These are phyloP conservation scores for Geodia barretti DNA, from an alignment of 37 sponge, comb jelly and placozoan species.

Conservation along the genomic window DNA sequence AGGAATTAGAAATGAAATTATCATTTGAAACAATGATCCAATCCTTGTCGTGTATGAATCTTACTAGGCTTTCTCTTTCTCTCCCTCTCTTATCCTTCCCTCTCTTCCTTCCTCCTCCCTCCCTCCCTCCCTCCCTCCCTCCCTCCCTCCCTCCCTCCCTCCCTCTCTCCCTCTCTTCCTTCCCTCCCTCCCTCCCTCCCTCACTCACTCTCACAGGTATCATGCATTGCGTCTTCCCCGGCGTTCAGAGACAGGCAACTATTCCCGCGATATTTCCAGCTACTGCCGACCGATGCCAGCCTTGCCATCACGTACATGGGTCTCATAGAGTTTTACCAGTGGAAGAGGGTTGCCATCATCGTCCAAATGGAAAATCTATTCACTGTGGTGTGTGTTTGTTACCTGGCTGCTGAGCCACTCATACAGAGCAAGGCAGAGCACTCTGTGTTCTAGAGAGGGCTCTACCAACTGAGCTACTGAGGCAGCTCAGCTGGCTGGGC, in stretches of 20 bases:
- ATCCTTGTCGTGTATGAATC: no score
- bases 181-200: background rate
- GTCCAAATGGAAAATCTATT: conserved; percentile 20
- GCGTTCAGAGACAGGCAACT: background rate
- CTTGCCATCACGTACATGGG: background rate
- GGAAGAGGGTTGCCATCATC: conserved; percentile 13
- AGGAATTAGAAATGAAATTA: no score
- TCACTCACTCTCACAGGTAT: conserved; percentile 6
- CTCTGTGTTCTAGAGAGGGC: no score
- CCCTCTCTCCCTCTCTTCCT: background rate
- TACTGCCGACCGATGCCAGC: conserved; percentile 7
- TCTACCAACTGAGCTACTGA: no score
- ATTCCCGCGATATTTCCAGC: conserved; percentile 8
- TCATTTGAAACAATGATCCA: no score
- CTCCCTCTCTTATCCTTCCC: background rate
- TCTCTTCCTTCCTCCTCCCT: background rate
- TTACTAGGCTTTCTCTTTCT: no score
- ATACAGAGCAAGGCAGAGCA: no score
- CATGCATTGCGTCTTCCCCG: conserved; percentile 17
- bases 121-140: background rate
- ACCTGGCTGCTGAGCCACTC: no score
- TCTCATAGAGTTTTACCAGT: background rate
- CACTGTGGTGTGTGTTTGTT: conserved; percentile 7
- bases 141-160: background rate
- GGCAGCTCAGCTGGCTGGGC: no score